Percentiles rank a stretch among this genome's conserved stretches.
Evolutionary conservation across 2,888 invertebrate species (phyloP).

Genomic region (Rotaria socialis): DNA sequence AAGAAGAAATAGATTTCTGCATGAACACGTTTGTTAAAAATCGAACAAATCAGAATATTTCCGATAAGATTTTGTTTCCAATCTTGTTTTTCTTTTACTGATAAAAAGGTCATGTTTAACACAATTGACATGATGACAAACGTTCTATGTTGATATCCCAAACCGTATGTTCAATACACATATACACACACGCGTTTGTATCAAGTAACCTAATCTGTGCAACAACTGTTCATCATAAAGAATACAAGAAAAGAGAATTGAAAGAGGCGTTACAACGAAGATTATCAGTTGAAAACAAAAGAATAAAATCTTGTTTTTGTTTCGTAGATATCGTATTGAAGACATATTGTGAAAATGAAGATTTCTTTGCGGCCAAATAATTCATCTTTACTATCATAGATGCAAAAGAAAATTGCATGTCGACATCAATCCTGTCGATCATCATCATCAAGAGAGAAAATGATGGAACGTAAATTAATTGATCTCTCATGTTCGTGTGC

Average conservation of each 20-base stretch:
- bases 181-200: neutral
- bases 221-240: constrained; percentile 1
- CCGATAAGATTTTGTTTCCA: neutral
- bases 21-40: neutral
- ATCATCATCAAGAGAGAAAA: neutral
- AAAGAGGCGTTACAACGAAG: constrained; percentile 1
- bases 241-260: neutral
- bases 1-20: constrained; percentile 26
- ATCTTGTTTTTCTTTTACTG: neutral
- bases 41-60: neutral
- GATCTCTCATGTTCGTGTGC: constrained; percentile 1
- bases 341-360: neutral
- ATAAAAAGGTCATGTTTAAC: constrained; percentile 15
- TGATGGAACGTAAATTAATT: constrained; percentile 26
- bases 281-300: neutral
- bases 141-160: neutral
- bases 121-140: constrained; percentile 23
- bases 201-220: constrained; percentile 13
- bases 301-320: neutral
- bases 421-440: constrained; percentile 26
- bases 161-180: neutral
- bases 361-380: neutral
- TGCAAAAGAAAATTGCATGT: neutral
- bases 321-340: neutral
- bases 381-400: neutral